Evolutionary conservation across 1,140 invertebrate species (phyloP), one percentile per base, ranked within the genome.

Genomic region (Trichonephila clavata): DNA sequence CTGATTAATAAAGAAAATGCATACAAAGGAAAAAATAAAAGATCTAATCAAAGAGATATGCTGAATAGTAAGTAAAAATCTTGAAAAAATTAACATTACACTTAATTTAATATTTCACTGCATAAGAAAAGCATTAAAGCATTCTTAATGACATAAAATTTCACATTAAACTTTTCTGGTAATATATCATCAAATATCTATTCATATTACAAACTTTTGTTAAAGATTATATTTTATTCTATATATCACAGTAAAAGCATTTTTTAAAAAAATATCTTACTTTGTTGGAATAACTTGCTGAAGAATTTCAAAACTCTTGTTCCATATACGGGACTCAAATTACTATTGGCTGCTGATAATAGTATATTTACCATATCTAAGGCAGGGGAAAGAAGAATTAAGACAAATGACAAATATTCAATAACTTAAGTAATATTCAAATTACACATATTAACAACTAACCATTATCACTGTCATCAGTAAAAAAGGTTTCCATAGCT

Each of bases 401-500:
- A 65, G 21, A 92, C 4, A 61, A 20, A 20, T 21, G 0, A 10
- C 32, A 63, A 39, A 6, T 20, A 20, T 39, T 8, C 5, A 8
- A 89, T 21, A 50, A 50, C 13, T 71, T n/a, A 14, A 43, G 18
- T 18, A 14, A 77, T 32, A 24, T 24, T 32, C 24, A 63, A 10
- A 24, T 21, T 16, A 4, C 50, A 13, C 10, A 24, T 14, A 24
- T 39, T 57, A n/a, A 24, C n/a, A 32, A 83, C 18, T 86, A 86
- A 94, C 93, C 87, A 94, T 94, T 94, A 95, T 95, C 95, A 93
- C 88, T 94, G 86, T 90, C 95, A 63, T 95, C 95, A 60, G 95
- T 95, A 93, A 98, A 98, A 94, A 99, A 98, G 93, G 97, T 96
- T 92, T 98, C 97, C 94, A 99, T 97, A 0, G 98, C 98, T 94